Conservation (phyloP, 1,140 invertebrate species). For the Bombus difficillimus region DNA sequence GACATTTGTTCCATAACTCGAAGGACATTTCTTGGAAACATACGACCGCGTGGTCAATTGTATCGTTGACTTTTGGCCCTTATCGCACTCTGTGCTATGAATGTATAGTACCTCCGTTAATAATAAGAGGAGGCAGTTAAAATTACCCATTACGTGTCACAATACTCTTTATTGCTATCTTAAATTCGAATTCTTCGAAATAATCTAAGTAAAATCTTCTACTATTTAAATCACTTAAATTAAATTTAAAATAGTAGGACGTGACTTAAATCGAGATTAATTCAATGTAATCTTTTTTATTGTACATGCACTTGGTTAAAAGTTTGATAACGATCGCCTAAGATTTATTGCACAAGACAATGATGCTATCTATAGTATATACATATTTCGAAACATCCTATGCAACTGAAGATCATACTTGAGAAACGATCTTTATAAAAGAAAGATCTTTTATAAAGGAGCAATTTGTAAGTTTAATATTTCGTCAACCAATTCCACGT, state of each 20-base stretch:
- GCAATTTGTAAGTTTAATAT: background rate
- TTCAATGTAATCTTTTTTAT: background rate
- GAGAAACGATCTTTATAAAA: background rate
- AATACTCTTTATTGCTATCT: background rate
- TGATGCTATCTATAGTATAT: background rate
- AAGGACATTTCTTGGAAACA: slow-evolving; percentile 49
- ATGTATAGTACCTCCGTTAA: slow-evolving; percentile 21
- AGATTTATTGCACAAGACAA: background rate
- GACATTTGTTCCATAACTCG: slow-evolving; percentile 48
- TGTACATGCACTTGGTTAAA: background rate
- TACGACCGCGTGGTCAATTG: slow-evolving; percentile 44
- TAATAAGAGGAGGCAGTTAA: slow-evolving; percentile 43
- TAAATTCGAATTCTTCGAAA: background rate
- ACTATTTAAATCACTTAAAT: background rate
- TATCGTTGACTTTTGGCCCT: slow-evolving; percentile 57
- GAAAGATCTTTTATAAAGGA: background rate
- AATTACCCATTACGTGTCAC: slow-evolving; percentile 45
- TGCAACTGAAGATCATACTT: background rate
- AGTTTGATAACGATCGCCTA: background rate
- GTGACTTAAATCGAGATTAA: background rate
- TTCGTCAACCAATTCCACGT: background rate
- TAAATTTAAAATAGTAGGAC: background rate
- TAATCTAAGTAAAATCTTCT: background rate
- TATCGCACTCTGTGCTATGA: slow-evolving; percentile 32
- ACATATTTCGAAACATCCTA: background rate